A percentile compares a stretch with the other conserved stretches of the same genome.
Evolutionary conservation across 2,797 vertebrate species (phyloP).

Genomic region (Schizopygopsis malacanthus): DNA sequence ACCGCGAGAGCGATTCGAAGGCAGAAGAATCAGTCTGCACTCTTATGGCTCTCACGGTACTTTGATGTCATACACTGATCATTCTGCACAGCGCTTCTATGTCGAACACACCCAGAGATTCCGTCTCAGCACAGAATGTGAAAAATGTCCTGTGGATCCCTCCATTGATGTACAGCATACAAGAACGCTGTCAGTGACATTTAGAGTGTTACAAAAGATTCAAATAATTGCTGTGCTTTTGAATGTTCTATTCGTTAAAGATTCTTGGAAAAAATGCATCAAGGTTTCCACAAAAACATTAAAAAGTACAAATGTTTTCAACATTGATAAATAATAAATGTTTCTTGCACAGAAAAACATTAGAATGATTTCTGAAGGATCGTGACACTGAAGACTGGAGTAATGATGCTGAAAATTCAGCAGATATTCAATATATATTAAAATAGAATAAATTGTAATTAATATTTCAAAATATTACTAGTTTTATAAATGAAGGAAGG

Average conservation of each 20-base stretch:
- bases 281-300: neutral
- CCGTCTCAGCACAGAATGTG: neutral
- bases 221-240: neutral
- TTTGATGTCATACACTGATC: too few relatives aligned
- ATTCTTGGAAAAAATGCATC: neutral
- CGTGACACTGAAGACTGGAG: neutral
- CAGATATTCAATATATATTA: too few relatives aligned
- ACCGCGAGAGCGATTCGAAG: too few relatives aligned
- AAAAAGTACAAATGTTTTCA: neutral
- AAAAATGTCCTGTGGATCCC: slow-evolving; percentile 19
- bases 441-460: neutral
- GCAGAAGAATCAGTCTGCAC: too few relatives aligned
- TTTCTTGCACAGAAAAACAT: neutral
- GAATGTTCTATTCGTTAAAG: neutral
- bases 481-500: neutral
- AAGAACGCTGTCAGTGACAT: neutral
- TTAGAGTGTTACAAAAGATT: neutral
- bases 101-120: neutral
- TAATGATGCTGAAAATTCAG: neutral
- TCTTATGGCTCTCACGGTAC: too few relatives aligned
- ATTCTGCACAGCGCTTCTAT: too few relatives aligned
- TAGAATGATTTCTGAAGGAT: neutral
- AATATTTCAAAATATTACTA: neutral
- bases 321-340: neutral
- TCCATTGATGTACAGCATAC: neutral